Conservation (phyloP, 1,140 invertebrate genomes). For the Zaprionus ornatus region DNA sequence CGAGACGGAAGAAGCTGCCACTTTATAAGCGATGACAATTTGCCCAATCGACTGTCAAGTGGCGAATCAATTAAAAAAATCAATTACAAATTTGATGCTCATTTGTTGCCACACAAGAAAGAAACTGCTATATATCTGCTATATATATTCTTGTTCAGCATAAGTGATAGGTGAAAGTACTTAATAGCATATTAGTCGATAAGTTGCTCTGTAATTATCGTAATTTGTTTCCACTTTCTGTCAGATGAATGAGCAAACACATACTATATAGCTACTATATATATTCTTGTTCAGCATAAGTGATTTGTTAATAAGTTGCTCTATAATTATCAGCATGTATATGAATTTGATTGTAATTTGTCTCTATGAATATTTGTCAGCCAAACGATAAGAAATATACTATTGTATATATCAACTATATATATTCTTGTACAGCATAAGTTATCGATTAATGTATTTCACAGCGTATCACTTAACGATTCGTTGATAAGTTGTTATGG, state of each 20-base stretch:
- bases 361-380: background rate
- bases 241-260: background rate
- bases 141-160: background rate
- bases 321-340: too few species aligned
- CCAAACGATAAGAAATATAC: background rate
- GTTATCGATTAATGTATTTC: too few species aligned
- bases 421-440: background rate
- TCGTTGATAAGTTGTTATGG: too few species aligned
- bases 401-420: background rate
- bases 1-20: too few species aligned
- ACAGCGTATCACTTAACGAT: too few species aligned
- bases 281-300: background rate
- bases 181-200: too few species aligned
- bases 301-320: too few species aligned
- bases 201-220: background rate
- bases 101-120: too few species aligned
- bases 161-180: background rate
- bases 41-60: conserved; percentile 34
- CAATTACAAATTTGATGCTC: conserved; percentile 6
- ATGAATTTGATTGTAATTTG: conserved; percentile 10
- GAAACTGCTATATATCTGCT: too few species aligned
- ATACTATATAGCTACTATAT: background rate
- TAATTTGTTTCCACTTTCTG: conserved; percentile 14
- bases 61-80: conserved; percentile 54
- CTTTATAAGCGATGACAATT: conserved; percentile 18